These are phyloP conservation scores for Halcyon malimbica DNA, from an alignment of 2,113 vertebrate genomes.

Conservation along the genomic window DNA sequence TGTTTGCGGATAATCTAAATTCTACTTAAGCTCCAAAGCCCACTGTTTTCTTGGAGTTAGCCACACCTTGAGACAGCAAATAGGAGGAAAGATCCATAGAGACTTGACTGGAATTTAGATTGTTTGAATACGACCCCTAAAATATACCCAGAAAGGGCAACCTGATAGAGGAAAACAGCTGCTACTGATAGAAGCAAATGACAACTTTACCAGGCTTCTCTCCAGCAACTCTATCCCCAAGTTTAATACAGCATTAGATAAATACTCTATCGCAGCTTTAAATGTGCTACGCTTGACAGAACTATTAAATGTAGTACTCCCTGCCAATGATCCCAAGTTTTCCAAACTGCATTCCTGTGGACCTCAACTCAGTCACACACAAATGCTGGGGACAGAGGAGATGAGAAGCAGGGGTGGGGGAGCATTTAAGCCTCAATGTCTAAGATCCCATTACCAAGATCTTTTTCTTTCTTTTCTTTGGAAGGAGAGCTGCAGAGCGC, in stretches of 20 bases:
- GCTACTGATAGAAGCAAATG: neutral
- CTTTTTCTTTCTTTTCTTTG: neutral
- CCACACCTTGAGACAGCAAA: neutral
- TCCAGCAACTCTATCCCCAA: neutral
- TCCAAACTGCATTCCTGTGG: neutral
- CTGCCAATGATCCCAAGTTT: neutral
- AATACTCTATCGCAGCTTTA: neutral
- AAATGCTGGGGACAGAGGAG: neutral
- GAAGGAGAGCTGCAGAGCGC: neutral
- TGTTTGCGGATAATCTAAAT: neutral
- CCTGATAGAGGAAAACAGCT: neutral
- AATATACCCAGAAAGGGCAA: neutral
- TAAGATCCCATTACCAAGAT: neutral
- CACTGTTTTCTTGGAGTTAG: neutral
- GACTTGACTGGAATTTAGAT: neutral
- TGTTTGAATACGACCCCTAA: neutral
- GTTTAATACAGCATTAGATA: neutral
- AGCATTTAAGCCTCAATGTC: neutral
- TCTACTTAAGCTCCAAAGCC: neutral
- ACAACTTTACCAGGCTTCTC: neutral
- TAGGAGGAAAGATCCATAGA: neutral
- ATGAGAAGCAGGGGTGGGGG: accelerated
- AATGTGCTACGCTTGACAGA: neutral
- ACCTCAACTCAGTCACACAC: neutral
- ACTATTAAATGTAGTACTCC: neutral